Conservation (phyloP, 2,888 invertebrate species). For the Mesorhabditis spiculigera region DNA sequence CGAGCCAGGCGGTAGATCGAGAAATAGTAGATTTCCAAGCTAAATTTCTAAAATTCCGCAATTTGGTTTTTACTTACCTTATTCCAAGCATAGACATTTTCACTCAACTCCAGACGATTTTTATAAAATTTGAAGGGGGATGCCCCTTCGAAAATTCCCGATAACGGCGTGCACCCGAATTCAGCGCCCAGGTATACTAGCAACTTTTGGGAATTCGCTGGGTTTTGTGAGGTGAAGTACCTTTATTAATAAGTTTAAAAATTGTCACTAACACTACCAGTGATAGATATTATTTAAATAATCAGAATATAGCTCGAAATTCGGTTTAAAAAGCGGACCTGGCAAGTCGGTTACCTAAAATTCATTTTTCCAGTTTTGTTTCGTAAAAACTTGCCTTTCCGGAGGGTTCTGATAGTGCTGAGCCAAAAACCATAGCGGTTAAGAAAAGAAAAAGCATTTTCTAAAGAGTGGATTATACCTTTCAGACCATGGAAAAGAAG, state of each 20-base stretch:
- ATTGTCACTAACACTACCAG: neutral
- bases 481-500: too few species aligned
- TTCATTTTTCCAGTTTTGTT: too few species aligned
- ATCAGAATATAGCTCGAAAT: neutral
- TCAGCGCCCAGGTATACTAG: neutral
- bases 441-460: too few species aligned
- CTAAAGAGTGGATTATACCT: too few species aligned
- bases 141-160: neutral
- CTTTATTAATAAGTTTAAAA: neutral
- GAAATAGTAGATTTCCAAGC: neutral
- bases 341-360: neutral
- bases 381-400: too few species aligned
- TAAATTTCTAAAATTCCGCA: neutral
- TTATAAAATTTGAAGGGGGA: neutral
- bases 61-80: neutral
- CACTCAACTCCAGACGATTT: neutral
- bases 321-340: neutral
- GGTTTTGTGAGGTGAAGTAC: neutral
- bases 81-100: neutral
- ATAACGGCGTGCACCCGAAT: neutral
- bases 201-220: neutral
- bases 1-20: neutral
- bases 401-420: too few species aligned
- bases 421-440: too few species aligned
- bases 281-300: neutral